Conservation (phyloP, 2,797 vertebrate genomes). For the Clarias fuscus region DNA sequence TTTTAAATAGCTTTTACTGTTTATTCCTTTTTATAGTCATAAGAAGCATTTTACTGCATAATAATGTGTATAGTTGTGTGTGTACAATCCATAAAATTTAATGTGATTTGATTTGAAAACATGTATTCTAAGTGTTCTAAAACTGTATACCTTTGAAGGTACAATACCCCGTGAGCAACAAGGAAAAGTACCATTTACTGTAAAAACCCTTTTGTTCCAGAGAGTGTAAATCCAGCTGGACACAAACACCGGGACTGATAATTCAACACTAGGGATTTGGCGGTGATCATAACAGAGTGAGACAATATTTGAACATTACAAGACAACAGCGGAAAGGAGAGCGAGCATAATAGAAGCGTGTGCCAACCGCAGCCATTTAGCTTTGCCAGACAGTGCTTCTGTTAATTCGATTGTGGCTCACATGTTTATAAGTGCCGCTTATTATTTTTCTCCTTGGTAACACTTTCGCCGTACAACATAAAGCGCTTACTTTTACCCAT, state of each 20-base stretch:
- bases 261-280: neutral
- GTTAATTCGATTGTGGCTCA: conserved; percentile 11
- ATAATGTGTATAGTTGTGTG: neutral
- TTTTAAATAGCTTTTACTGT: neutral
- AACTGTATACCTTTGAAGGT: neutral
- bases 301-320: conserved; percentile 36
- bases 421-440: neutral
- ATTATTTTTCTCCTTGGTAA: conserved; percentile 8
- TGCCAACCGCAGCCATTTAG: neutral
- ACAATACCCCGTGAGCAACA: neutral
- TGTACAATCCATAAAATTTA: too few species aligned
- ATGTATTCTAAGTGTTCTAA: neutral
- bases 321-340: neutral
- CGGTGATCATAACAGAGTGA: neutral
- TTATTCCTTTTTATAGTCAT: neutral
- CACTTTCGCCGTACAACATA: neutral
- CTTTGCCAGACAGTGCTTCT: neutral
- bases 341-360: neutral
- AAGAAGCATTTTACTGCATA: neutral
- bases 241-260: neutral
- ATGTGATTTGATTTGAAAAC: neutral
- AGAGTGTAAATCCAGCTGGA: neutral
- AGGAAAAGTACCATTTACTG: neutral
- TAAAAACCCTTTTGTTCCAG: neutral
- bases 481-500: neutral